Conservation (phyloP, 2,888 invertebrate genomes). For the Boloria selene region DNA sequence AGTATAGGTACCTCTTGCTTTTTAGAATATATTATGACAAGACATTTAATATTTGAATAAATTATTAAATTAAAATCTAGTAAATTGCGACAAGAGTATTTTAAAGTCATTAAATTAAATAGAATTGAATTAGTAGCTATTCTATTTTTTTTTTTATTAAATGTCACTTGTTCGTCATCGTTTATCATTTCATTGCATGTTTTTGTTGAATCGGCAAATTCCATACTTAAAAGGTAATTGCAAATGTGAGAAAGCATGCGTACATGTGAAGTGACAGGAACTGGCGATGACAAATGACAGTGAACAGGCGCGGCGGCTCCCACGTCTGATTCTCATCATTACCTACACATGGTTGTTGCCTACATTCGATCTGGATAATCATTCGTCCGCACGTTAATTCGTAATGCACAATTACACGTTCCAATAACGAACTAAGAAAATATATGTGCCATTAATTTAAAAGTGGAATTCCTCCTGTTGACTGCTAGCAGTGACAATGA, state of each 20-base stretch:
- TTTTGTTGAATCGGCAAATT: conserved; percentile 66
- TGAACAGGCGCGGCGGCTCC: conserved; percentile 56
- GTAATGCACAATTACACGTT: conserved; percentile 43
- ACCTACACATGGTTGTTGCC: conserved; percentile 46
- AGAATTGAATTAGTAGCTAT: conserved; percentile 40
- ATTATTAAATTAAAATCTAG: conserved; percentile 35
- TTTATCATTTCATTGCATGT: conserved; percentile 57
- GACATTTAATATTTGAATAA: conserved; percentile 41
- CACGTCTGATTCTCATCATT: conserved; percentile 69
- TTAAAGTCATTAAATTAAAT: conserved; percentile 38
- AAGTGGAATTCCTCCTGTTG: conserved; percentile 35
- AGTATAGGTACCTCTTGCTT: conserved; percentile 34
- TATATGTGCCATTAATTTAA: conserved; percentile 46
- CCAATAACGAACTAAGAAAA: conserved; percentile 34
- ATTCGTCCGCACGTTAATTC: conserved; percentile 44
- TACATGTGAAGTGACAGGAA: conserved; percentile 66
- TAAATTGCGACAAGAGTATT: conserved; percentile 34
- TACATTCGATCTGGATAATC: conserved; percentile 49
- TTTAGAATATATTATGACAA: conserved; percentile 47
- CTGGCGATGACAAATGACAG: conserved; percentile 77
- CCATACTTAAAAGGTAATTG: conserved; percentile 73
- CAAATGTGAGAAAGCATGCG: conserved; percentile 71
- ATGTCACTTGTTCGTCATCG: conserved; percentile 53
- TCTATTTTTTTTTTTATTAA: conserved; percentile 27
- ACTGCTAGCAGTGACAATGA: conserved; percentile 29